Base-by-base conservation (phyloP, 2,113 vertebrate genomes). In the Oncorhynchus keta region DNA sequence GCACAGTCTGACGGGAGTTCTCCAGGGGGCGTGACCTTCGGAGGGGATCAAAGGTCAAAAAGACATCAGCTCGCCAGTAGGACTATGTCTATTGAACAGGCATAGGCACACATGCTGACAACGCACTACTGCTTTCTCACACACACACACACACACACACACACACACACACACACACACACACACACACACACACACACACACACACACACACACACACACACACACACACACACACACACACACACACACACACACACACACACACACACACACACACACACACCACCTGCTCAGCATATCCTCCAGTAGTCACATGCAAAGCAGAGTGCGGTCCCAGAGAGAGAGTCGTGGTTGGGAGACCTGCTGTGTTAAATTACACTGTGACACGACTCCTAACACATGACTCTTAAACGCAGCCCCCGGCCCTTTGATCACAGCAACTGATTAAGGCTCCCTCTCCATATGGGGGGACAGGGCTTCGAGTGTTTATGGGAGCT, bases 11-110 rank as follows among this genome's bases (percentile, higher is more conserved):
- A 67, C 90, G 78, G 1, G 95, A 95, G 88, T 99, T 95, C 82
- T 92, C 85, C 75, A 99, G 91, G 61, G 97, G 97, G 84, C 75
- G 92, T 72, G 97, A 97, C 91, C 97, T 99, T 77, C 0, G 88
- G 93, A 92, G 24, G 85, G 80, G 90, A 61, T 12, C 45, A 78
- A 4, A 78, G 16, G 28, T 76, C 20, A 80, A 69, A n/a, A 68
- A 68, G 11, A 32, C 66, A 35, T 18, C 4, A 28, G 16, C 26
- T 32, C 11, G 18, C 5, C 16, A 18, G 51, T 14, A 55, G 16
- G 51, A 55, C 3, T 35, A 12, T 16, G 35, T n/a, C 32, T 22
- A 71, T 39, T 68, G 26, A 22, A 66, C 35, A 71, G 35, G 64
- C 9, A 13, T 65, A 65, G 12, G 12, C 64, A 13, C 22, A 28